phyloP scores from a whole-genome alignment of 64 coral and sea anemone genomes.

The Anthopleura sola region DNA sequence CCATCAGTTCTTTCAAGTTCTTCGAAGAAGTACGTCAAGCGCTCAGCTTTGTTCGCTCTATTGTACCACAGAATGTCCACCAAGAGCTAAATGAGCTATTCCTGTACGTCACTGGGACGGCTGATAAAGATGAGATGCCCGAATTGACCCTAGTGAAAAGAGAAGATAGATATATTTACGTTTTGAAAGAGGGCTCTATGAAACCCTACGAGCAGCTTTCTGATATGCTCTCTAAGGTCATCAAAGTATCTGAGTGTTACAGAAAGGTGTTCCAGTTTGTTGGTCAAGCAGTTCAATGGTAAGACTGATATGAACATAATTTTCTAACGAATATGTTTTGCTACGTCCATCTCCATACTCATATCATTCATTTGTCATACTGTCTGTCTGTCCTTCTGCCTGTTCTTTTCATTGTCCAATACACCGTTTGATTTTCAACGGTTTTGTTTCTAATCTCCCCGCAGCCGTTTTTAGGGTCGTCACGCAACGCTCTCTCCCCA shows the following conservation, averaged over 20 bases:
- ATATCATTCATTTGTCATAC: neutral
- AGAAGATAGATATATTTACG: neutral
- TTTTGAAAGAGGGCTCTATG: neutral
- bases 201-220: neutral
- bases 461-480: too few species aligned
- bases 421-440: too few species aligned
- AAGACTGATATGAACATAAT: neutral
- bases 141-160: neutral
- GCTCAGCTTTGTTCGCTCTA: neutral
- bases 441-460: too few species aligned
- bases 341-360: too few species aligned
- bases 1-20: neutral
- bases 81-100: neutral
- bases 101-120: neutral
- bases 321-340: too few species aligned
- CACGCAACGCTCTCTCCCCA: too few species aligned
- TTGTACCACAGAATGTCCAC: neutral
- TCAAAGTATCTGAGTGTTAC: neutral
- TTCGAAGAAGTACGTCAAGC: neutral
- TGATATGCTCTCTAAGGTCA: neutral
- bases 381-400: too few species aligned
- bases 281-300: neutral
- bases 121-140: neutral
- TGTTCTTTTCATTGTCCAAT: too few species aligned
- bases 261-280: slow-evolving; percentile 1